Percentiles rank a stretch among this genome's conserved stretches.
Conservation (phyloP, 1,140 invertebrate genomes). For the Nymphalis io region DNA sequence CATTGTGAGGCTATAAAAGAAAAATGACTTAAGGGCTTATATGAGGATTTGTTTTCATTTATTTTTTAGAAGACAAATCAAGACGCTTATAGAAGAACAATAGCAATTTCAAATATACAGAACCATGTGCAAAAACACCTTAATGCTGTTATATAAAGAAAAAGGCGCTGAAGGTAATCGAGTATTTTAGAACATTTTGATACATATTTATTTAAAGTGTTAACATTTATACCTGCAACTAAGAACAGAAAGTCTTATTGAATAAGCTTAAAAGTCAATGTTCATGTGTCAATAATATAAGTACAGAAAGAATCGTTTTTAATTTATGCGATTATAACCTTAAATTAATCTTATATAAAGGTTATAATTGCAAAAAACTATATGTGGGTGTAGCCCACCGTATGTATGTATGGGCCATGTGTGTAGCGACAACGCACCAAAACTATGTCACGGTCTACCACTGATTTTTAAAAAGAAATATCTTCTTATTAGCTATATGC, state of each 20-base stretch:
- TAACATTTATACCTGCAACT: conserved; percentile 23
- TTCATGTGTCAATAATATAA: conserved; percentile 48
- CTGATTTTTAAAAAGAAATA: conserved; percentile 58
- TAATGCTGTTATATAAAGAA: conserved; percentile 17
- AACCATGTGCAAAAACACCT: not conserved
- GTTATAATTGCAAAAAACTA: conserved; percentile 12
- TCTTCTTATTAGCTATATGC: conserved; percentile 44
- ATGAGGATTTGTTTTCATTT: too few species aligned
- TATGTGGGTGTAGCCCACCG: conserved; percentile 25
- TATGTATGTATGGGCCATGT: conserved; percentile 36
- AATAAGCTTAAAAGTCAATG: conserved; percentile 48
- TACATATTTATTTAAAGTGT: conserved; percentile 28
- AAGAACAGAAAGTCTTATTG: conserved; percentile 45
- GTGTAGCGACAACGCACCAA: conserved; percentile 50
- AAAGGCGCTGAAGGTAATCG: conserved; percentile 32
- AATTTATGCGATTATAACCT: conserved; percentile 14
- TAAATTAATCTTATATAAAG: conserved; percentile 14
- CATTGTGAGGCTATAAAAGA: too few species aligned
- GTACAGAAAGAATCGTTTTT: conserved; percentile 20
- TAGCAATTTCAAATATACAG: not conserved
- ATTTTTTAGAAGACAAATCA: too few species aligned
- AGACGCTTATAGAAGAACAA: not conserved
- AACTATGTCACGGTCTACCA: conserved; percentile 55
- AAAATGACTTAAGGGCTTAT: too few species aligned
- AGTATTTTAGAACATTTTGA: conserved; percentile 29